Evolutionary conservation across 2,113 vertebrate species (phyloP).

Genomic region (Caloenas nicobarica): DNA sequence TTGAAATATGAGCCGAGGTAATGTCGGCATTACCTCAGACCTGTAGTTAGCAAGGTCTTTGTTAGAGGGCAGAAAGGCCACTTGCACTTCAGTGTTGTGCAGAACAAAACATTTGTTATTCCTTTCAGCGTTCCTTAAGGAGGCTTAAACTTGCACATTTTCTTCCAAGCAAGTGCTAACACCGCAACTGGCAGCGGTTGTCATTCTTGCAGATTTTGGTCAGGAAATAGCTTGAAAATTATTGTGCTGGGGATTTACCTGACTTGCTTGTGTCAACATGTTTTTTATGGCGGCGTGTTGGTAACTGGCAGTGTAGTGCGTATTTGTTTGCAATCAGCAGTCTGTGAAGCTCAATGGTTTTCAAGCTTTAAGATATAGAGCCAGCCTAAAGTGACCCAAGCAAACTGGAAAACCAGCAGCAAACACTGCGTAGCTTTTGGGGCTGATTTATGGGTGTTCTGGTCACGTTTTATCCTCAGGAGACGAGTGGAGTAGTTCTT

Average conservation of each 20-base stretch:
- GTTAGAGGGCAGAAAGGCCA: not conserved
- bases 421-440: not conserved
- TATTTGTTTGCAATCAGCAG: not conserved
- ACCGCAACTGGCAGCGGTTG: not conserved
- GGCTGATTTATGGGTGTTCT: not conserved
- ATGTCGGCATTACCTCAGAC: not conserved
- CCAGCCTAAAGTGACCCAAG: not conserved
- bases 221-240: conserved; percentile 29
- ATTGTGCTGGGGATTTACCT: not conserved
- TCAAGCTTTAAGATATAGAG: not conserved
- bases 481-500: not conserved
- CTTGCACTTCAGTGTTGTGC: not conserved
- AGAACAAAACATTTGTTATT: not conserved
- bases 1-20: not conserved
- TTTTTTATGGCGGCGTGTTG: not conserved
- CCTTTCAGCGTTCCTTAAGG: not conserved
- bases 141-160: not conserved
- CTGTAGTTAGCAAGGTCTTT: not conserved
- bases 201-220: not conserved
- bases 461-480: not conserved
- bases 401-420: not conserved
- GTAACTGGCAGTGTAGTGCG: not conserved
- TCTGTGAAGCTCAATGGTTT: not conserved
- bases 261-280: not conserved
- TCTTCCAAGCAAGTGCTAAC: not conserved